Evolutionary conservation across 1,140 invertebrate species (phyloP), one percentile per base, ranked within the genome.

Genomic region (Drosophila novamexicana): DNA sequence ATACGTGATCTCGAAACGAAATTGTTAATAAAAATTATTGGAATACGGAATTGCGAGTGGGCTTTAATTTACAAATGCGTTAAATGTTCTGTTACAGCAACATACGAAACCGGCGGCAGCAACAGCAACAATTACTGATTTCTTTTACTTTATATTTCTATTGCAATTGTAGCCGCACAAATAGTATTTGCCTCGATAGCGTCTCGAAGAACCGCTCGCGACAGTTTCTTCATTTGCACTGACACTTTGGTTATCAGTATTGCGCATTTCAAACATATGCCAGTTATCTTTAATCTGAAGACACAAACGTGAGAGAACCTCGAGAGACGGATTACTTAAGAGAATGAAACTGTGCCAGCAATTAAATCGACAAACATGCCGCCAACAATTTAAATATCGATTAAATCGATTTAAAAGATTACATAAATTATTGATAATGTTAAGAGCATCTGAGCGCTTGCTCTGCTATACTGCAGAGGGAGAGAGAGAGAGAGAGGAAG

Each of bases 1-100:
- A 83, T 73, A 83, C 32, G 59, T 67, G 79, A 75, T 50, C 77
- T 79, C 76, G 40, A 58, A 75, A 65, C 16, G 59, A 76, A 72
- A 72, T 88, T 70, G 69, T 88, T 88, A 80, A 88, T 88, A 78
- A 88, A 69, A 57, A 52, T 61, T 77, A 63, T 79, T 47, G 52
- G 68, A 88, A 79, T 72, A 56, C 42, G 29, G 53, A 69, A 62
- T 63, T 63, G 44, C 44, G 36, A 61, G 37, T 61, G 49, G 58
- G 57, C 37, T 34, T 57, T 57, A 40, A 63, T 75, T 70, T 44
- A 69, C 42, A 50, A 75, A 37, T 56, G 42, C 36, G 14, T 59
- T 47, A 47, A 59, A 16, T 34, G 42, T 59, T 62, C 36, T 56
- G 57, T 62, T 45, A 61, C 50, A 74, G n/a, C 5, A 52, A 22